Evolutionary conservation across 92 coral and sea anemone species (phyloP), one percentile per base, ranked within the genome.

Genomic region (Epizoanthus scotinus): DNA sequence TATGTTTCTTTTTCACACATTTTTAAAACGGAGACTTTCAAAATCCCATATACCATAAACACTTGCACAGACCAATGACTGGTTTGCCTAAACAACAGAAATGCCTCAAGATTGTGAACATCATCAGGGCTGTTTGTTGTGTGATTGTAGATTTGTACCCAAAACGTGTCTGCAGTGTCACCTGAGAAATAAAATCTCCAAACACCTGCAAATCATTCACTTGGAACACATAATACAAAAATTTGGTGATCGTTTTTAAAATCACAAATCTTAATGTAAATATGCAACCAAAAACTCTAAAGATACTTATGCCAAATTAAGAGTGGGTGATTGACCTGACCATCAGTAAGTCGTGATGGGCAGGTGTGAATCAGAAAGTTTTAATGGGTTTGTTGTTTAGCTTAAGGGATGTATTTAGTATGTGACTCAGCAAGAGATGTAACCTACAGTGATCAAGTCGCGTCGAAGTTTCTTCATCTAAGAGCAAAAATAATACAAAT

Each of bases 371-470:
- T 27, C 63, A 21, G 52, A 59, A 38, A n/a, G 21, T 59, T 53
- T 36, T 75, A 58, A 75, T 75, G 81, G 26, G 60, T 75, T 38
- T 74, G 55, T 27, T 55, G 79, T 55, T 73, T 55, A 18, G 66
- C 79, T 75, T 57, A 58, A 75, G 67, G 34, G 81, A 54, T 47
- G 6, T 34, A 75, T 38, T 38, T 38, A 75, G 61, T 59, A 75
- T 75, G 59, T 21, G 68, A 36, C 68, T 75, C 81, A 60, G 81
- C 66, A 38, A 22, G 81, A 67, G 36, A 24, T 14, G 40, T 4
- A 75, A 75, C 81, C 81, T 75, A 75, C 81, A 75, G 81, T 75
- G 81, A 57, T 59, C 50, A 24, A 58, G 81, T 75, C 81, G 24
- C 56, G 38, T 75, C 29, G 68, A 75, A 2, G 81, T 75, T 40